Evolutionary conservation across 92 coral and sea anemone genomes (phyloP).

Genomic region (Pocillopora grandis): DNA sequence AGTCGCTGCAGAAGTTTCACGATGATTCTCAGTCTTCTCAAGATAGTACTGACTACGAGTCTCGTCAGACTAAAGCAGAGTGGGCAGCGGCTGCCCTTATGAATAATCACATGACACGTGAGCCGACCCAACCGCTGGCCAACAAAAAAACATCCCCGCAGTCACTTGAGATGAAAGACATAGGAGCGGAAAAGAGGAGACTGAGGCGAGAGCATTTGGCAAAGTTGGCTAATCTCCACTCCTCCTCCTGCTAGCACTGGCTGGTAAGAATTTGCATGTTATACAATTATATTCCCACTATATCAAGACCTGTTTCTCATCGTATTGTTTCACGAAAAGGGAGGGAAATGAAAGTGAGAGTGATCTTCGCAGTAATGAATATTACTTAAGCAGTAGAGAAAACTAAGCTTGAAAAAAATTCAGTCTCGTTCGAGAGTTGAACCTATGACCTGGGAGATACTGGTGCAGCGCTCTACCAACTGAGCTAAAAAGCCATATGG

Average conservation of each 20-base stretch:
- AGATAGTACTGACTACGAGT: conserved; percentile 67
- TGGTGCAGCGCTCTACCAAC: no score
- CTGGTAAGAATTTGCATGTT: conserved; percentile 28
- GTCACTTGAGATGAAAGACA: conserved; percentile 60
- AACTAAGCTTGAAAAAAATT: no score
- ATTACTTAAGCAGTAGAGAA: no score
- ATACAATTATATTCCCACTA: not conserved
- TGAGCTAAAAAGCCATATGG: no score
- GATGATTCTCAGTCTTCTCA: conserved; percentile 77
- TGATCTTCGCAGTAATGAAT: no score
- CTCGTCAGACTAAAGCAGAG: conserved; percentile 84
- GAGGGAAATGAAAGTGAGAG: no score
- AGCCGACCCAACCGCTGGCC: conserved; percentile 19
- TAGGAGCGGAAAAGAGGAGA: conserved; percentile 46
- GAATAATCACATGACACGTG: conserved; percentile 58
- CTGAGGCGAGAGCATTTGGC: conserved; percentile 77
- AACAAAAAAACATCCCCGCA: conserved; percentile 32
- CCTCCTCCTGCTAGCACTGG: conserved; percentile 83
- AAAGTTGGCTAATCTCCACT: conserved; percentile 82
- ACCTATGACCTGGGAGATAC: no score
- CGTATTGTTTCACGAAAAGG: no score
- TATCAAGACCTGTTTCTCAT: no score
- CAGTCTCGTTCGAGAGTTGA: no score
- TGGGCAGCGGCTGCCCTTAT: conserved; percentile 80
- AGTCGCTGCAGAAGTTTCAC: conserved; percentile 22